Base-by-base conservation (phyloP, 2,797 vertebrate genomes). In the Odontamblyopus lacepedii region DNA sequence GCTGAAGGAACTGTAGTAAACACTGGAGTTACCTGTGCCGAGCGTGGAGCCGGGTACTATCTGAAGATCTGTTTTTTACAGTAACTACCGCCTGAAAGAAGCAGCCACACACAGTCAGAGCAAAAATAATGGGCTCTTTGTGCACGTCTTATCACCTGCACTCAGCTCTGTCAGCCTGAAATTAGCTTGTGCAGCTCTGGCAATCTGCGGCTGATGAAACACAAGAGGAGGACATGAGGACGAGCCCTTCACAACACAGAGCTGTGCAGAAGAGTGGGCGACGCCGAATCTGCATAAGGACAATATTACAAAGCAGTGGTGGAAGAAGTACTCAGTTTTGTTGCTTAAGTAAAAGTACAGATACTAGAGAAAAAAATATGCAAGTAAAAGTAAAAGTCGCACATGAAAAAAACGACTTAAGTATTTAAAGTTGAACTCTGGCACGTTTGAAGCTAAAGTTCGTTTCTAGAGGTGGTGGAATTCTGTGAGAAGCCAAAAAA, bases 91-190 rank as follows among this genome's bases (percentile, higher is more conserved):
- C 89, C 89, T 89, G 87, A 87, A 84, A 79, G 60, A 65, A 83
- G 76, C 77, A 74, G 69, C 84, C 79, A 83, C 76, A 75, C 76
- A 77, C 84, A 77, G 79, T 84, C 79, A 87, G 78, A 74, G 76
- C 83, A 77, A 82, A 84, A 91, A 88, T 87, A 85, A 85, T 81
- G 83, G 74, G 80, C 80, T 90, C 81, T 86, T 90, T 91, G 86
- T 88, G 86, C 87, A 75, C 79, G 81, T 80, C 84, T 92, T 89
- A 92, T 93, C 89, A 71, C 87, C 71, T 63, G 83, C 88, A 88
- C 83, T 90, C 88, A 87, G 82, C 89, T 78, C 88, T 90, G 91
- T 90, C 88, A 87, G 87, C 79, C 89, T 92, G 90, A 92, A 93
- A 92, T 93, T 91, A 92, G 89, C 87, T 83, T 85, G 81, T 90